Percentiles rank a stretch among this genome's conserved stretches.
These are phyloP conservation scores for Pristionchus mayeri DNA, from an alignment of 2,888 invertebrate species.

Conservation along the genomic window DNA sequence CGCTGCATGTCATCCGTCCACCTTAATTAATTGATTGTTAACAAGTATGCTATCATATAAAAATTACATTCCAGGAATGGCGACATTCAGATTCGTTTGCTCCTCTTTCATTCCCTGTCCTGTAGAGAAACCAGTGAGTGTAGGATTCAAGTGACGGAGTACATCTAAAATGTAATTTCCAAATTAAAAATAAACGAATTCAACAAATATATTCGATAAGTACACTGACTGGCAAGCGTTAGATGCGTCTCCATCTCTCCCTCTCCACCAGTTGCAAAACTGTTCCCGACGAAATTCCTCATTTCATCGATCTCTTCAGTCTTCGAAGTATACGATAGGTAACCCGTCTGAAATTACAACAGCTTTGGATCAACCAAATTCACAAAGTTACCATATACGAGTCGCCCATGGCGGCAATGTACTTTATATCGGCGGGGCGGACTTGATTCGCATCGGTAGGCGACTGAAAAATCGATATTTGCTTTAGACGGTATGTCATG, in stretches of 20 bases:
- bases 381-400: constrained; percentile 21
- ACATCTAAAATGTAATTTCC: neutral
- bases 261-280: neutral
- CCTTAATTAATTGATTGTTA: neutral
- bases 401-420: constrained; percentile 12
- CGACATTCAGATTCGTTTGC: neutral
- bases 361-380: no score
- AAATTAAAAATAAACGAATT: neutral
- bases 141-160: neutral
- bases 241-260: neutral
- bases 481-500: no score
- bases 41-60: no score
- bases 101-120: neutral
- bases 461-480: neutral
- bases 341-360: neutral
- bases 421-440: neutral
- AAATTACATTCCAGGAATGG: neutral
- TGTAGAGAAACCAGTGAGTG: neutral
- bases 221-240: constrained; percentile 11
- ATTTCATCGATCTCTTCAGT: neutral
- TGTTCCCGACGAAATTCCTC: neutral
- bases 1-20: neutral
- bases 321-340: neutral
- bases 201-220: no score
- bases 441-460: constrained; percentile 10